Conservation (phyloP, 2,113 vertebrate species). For the Muntiacus muntjak region DNA sequence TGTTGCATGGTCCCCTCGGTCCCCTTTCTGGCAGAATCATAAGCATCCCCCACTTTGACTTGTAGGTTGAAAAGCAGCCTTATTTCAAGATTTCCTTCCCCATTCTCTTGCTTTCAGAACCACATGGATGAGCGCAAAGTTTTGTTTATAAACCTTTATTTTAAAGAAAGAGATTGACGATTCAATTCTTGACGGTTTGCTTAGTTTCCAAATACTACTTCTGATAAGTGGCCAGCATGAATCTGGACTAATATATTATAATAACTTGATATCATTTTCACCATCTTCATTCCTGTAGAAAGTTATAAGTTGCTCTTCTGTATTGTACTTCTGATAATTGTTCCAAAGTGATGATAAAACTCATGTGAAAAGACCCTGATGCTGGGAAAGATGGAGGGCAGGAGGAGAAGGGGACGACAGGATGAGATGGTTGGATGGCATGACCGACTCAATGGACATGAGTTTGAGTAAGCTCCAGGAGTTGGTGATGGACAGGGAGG, state of each 20-base stretch:
- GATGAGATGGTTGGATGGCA: not conserved
- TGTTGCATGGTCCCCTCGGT: no score
- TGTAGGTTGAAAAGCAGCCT: not conserved
- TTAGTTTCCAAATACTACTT: slow-evolving; percentile 18
- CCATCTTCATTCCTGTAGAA: not conserved
- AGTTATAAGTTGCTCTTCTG: not conserved
- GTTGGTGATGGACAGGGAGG: not conserved
- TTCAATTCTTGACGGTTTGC: not conserved
- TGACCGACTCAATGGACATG: not conserved
- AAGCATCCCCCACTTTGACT: not conserved
- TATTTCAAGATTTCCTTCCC: not conserved
- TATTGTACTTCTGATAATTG: not conserved
- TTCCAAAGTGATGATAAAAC: not conserved
- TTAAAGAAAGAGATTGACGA: not conserved
- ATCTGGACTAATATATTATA: not conserved
- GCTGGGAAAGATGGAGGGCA: not conserved
- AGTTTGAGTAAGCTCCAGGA: not conserved
- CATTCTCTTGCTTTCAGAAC: not conserved
- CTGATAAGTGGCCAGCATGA: not conserved
- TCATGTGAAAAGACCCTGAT: not conserved
- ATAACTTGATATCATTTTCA: not conserved
- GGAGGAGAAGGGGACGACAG: not conserved
- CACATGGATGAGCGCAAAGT: not conserved
- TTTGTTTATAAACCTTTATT: not conserved
- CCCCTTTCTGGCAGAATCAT: not conserved